Evolutionary conservation across 2,113 vertebrate species (phyloP).

Genomic region (Rhinolophus ferrumequinum): DNA sequence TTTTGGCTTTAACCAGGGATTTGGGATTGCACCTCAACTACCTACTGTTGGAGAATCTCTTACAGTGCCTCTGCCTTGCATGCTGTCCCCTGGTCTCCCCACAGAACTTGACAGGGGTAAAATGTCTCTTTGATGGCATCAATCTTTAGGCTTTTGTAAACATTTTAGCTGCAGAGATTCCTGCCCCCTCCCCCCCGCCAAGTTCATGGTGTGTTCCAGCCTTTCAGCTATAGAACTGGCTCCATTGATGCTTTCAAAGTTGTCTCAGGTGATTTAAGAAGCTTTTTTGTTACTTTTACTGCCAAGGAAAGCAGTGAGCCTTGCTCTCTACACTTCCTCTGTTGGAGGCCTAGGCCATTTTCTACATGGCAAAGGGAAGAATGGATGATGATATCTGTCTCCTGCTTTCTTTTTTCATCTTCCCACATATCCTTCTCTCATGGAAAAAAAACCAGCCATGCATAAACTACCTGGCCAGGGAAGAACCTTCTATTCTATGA

Average conservation of each 20-base stretch:
- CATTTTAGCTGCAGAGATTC: not conserved
- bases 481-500: not conserved
- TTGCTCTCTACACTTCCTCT: not conserved
- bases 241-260: not conserved
- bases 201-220: not conserved
- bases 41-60: not conserved
- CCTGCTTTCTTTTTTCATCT: not conserved
- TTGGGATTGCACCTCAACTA: not conserved
- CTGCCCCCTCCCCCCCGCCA: too few relatives aligned
- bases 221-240: not conserved
- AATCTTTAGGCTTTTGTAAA: not conserved
- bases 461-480: not conserved
- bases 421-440: not conserved
- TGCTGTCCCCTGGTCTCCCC: not conserved
- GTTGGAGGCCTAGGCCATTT: not conserved
- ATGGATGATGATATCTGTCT: not conserved
- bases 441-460: not conserved
- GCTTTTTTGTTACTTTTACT: not conserved
- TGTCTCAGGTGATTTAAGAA: not conserved
- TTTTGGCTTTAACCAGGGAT: not conserved
- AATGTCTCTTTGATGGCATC: not conserved
- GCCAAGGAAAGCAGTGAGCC: not conserved
- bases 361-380: not conserved
- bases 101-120: not conserved
- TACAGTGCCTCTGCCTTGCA: not conserved